These are phyloP conservation scores for Oreortyx pictus DNA, from an alignment of 2,797 vertebrate genomes.

Conservation along the genomic window DNA sequence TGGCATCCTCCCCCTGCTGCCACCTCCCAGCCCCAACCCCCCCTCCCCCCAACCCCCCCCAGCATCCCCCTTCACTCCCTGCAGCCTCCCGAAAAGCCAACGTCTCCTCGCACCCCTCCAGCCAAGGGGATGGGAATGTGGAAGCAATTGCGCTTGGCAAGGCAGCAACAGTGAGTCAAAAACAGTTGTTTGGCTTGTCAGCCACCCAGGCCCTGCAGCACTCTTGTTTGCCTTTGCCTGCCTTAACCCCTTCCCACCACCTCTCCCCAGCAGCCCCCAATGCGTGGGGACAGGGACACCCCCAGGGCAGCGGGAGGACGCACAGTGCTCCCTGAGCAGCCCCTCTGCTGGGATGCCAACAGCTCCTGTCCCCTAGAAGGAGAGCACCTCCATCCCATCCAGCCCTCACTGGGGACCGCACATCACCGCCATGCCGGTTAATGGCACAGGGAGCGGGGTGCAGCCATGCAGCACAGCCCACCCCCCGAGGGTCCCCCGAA, in stretches of 20 bases:
- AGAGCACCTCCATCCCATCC: no score
- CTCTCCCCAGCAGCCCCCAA: accelerated
- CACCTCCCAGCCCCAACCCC: not conserved
- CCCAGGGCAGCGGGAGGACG: not conserved
- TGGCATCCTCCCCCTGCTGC: conserved; percentile 37
- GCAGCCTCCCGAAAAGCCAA: not conserved
- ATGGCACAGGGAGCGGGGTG: not conserved
- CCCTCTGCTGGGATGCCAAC: accelerated
- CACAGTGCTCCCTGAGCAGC: not conserved
- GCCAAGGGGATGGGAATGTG: conserved; percentile 66
- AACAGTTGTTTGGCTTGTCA: conserved; percentile 75
- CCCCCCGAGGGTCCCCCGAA: accelerated
- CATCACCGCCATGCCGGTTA: accelerated
- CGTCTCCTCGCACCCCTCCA: conserved; percentile 53
- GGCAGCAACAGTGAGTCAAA: conserved; percentile 66
- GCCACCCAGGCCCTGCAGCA: conserved; percentile 66
- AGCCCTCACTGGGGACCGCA: not conserved
- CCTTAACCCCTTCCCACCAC: conserved; percentile 55
- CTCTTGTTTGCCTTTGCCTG: conserved; percentile 48
- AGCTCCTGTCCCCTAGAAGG: no score
- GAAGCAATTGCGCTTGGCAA: conserved; percentile 74
- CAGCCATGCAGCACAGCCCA: not conserved
- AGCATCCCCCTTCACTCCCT: conserved; percentile 55
- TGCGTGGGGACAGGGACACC: accelerated
- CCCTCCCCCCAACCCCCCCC: not conserved